These are phyloP conservation scores for Pristionchus exspectatus DNA, from an alignment of 2,888 invertebrate genomes.

Conservation along the genomic window DNA sequence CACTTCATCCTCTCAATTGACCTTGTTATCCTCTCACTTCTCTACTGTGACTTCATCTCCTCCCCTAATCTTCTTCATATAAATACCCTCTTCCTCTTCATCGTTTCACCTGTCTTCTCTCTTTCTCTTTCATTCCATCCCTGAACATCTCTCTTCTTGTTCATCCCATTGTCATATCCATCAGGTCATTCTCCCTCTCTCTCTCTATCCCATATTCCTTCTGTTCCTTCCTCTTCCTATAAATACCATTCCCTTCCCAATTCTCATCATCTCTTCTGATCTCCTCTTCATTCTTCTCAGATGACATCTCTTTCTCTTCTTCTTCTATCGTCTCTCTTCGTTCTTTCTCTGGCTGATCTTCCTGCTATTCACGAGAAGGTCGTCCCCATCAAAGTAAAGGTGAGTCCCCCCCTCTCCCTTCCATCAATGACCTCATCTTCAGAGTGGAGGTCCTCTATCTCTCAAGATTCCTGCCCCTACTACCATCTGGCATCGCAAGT, in stretches of 20 bases:
- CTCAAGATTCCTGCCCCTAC: slow-evolving; percentile 34
- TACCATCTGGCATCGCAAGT: slow-evolving; percentile 54
- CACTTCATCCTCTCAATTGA: slow-evolving; percentile 9
- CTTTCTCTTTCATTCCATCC: not conserved
- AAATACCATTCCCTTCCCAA: not conserved
- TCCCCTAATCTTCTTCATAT: slow-evolving; percentile 1
- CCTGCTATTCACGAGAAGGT: slow-evolving; percentile 53
- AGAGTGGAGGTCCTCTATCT: slow-evolving; percentile 44
- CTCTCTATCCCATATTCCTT: not conserved
- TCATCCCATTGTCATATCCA: slow-evolving; percentile 4
- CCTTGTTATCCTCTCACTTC: slow-evolving; percentile 6
- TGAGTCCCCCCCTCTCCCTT: not conserved
- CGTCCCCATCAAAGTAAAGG: not conserved
- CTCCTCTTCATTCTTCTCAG: not conserved
- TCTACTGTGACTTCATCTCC: slow-evolving; percentile 24
- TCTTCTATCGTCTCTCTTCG: slow-evolving; percentile 29
- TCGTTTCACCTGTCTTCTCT: slow-evolving; percentile 25
- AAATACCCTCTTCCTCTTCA: slow-evolving; percentile 3
- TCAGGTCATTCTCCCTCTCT: not conserved
- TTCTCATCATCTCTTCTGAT: not conserved
- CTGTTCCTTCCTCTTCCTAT: not conserved
- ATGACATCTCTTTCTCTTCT: slow-evolving; percentile 43
- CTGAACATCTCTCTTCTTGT: slow-evolving; percentile 34
- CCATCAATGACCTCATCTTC: not conserved
- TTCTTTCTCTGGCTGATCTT: slow-evolving; percentile 44